Percentiles rank a stretch among this genome's conserved stretches.
These are phyloP conservation scores for Anolis sagrei DNA, from an alignment of 2,113 vertebrate species.

Conservation along the genomic window DNA sequence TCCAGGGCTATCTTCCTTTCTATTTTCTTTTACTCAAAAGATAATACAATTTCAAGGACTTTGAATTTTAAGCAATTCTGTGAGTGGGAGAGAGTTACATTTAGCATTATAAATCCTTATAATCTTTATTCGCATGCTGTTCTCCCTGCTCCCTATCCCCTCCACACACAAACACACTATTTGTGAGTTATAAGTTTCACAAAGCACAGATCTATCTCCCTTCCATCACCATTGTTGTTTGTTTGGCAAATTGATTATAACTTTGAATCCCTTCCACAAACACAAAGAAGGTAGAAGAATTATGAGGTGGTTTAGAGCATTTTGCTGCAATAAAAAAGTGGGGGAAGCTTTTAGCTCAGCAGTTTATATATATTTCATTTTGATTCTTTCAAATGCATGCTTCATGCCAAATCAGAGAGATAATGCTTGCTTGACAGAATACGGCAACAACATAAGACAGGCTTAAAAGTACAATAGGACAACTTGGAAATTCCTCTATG, in stretches of 20 bases:
- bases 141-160: conserved; percentile 18
- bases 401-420: conserved; percentile 45
- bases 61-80: conserved; percentile 55
- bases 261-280: conserved; percentile 69
- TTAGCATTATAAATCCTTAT: conserved; percentile 53
- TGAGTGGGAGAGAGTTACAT: conserved; percentile 51
- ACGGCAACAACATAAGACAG: background rate
- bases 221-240: conserved; percentile 39
- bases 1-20: conserved; percentile 50
- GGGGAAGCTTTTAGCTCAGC: conserved; percentile 50
- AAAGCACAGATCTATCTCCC: conserved; percentile 52
- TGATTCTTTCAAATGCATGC: conserved; percentile 52
- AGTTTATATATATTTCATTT: conserved; percentile 52
- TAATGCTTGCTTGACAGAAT: background rate
- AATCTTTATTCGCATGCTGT: conserved; percentile 49
- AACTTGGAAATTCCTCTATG: background rate
- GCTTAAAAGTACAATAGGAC: background rate
- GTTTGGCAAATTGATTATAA: conserved; percentile 69
- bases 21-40: conserved; percentile 58
- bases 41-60: conserved; percentile 66
- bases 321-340: conserved; percentile 63
- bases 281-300: conserved; percentile 71
- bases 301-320: conserved; percentile 64
- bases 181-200: conserved; percentile 53
- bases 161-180: conserved; percentile 37